phyloP scores from a whole-genome alignment of 2,797 vertebrate genomes.

The Sebastiscus tertius region DNA sequence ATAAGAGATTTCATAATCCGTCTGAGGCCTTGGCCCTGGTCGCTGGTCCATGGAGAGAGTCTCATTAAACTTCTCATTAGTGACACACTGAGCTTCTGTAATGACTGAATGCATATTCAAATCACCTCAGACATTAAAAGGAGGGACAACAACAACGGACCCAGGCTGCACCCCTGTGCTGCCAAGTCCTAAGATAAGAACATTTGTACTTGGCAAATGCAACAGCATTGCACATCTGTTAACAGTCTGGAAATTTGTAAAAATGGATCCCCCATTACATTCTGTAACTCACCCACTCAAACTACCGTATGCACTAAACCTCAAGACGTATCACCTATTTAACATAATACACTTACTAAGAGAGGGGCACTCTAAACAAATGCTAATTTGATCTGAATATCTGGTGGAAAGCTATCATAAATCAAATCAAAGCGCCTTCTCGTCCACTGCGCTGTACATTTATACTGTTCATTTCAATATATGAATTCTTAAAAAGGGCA shows the following conservation, averaged over 20 bases:
- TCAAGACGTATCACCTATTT: background rate
- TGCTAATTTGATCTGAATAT: conserved; percentile 4
- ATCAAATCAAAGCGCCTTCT: background rate
- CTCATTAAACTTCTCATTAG: conserved; percentile 85
- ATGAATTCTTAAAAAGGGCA: conserved; percentile 16
- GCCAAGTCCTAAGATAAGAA: conserved; percentile 54
- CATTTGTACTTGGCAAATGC: conserved; percentile 56
- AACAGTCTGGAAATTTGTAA: background rate
- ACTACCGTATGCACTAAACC: background rate
- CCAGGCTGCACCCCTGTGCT: conserved; percentile 24
- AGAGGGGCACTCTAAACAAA: background rate
- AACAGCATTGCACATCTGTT: conserved; percentile 47
- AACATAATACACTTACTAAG: background rate
- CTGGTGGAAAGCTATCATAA: background rate
- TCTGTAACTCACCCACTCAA: background rate
- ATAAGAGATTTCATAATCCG: conserved; percentile 79
- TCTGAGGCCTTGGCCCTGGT: conserved; percentile 71
- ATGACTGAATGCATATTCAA: conserved; percentile 79
- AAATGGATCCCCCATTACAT: background rate
- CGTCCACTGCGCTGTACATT: background rate
- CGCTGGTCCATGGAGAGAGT: conserved; percentile 67
- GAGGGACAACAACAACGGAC: conserved; percentile 54
- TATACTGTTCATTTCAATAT: conserved; percentile 18
- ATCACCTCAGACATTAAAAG: conserved; percentile 71
- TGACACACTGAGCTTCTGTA: conserved; percentile 78